Base-by-base conservation (phyloP, 30 jellyfish, hydroid and myxozoan genomes). In the Cassiopea andromeda region DNA sequence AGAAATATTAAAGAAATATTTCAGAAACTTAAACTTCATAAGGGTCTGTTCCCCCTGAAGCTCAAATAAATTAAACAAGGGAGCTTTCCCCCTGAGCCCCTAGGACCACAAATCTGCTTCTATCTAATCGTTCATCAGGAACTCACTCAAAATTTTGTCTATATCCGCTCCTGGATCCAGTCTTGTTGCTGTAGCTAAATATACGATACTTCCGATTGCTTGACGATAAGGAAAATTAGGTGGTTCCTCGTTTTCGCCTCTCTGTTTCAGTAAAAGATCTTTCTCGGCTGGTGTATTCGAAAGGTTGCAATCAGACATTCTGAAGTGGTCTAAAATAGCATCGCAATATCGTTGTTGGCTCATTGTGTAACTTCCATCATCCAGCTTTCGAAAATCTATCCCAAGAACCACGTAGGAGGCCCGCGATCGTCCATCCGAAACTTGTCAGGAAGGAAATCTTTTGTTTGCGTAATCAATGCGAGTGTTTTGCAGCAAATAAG, bases 131-230 rank as follows among this genome's bases (percentile, higher is more conserved):
- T 27, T 27, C 38, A 27, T 27, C 38, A 27, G 38, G 38, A 27
- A 27, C 38, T 27, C 38, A 27, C 38, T 27, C 38, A 27, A 27
- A 27, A 27, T 27, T 27, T 27, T 27, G 38, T 27, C 38, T 27
- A 27, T 0, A 27, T 27, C 38, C 38, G 38, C 38, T 27, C 38
- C 38, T 27, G 38, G 38, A 27, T 27, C 38, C n/a, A 88, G 92
- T 19, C 92, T 79, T 7, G 92, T 84, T 48, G 85, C 92, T 15
- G 82, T 82, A 3, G 82, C 71, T 45, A 82, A 69, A 66, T 82
- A 82, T 4, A 82, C 82, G 19, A 82, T 85, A 44, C 91, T 82
- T 44, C 91, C 85, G 50, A 82, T 72, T 17, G 76, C 85, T 58
- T 80, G 85, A 2, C 89, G 43, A 45, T 50, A 80, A 7, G 82